phyloP scores from a whole-genome alignment of 2,888 invertebrate species.

The Xylota sylvarum region DNA sequence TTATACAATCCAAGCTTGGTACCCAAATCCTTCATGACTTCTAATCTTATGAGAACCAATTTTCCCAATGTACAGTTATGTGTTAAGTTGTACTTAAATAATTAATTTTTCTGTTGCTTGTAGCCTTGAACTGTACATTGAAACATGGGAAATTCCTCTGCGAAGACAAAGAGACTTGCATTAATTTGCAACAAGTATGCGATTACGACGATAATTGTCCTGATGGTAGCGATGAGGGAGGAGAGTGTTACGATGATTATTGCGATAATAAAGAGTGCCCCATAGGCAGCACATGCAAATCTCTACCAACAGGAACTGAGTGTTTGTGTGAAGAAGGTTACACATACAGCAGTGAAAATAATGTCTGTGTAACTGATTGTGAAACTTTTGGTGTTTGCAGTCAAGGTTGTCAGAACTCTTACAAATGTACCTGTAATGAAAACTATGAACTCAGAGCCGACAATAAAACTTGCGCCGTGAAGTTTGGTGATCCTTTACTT shows the following conservation, averaged over 20 bases:
- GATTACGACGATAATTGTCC: slow-evolving; percentile 84
- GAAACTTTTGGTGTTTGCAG: slow-evolving; percentile 88
- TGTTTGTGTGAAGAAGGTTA: slow-evolving; percentile 87
- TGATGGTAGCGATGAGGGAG: slow-evolving; percentile 88
- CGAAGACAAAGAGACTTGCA: too few species aligned
- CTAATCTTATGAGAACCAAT: too few species aligned
- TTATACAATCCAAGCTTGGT: too few species aligned
- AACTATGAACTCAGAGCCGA: slow-evolving; percentile 86
- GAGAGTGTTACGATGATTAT: slow-evolving; percentile 81
- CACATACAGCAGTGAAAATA: slow-evolving; percentile 78
- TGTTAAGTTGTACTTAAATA: too few species aligned
- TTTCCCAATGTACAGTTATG: too few species aligned
- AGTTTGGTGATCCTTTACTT: slow-evolving; percentile 88
- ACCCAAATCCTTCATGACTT: too few species aligned
- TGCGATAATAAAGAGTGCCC: slow-evolving; percentile 81
- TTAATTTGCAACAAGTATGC: too few species aligned
- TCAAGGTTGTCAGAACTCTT: slow-evolving; percentile 89
- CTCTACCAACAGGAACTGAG: slow-evolving; percentile 85
- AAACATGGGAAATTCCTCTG: too few species aligned
- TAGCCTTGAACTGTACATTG: too few species aligned
- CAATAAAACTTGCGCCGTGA: slow-evolving; percentile 86
- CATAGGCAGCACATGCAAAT: slow-evolving; percentile 84
- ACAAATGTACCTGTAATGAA: slow-evolving; percentile 88
- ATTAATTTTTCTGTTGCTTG: too few species aligned
- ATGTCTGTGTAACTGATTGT: slow-evolving; percentile 87